Evolutionary conservation across 2,797 vertebrate genomes (phyloP), one percentile per base, ranked within the genome.

Genomic region (Xerus rutilus): DNA sequence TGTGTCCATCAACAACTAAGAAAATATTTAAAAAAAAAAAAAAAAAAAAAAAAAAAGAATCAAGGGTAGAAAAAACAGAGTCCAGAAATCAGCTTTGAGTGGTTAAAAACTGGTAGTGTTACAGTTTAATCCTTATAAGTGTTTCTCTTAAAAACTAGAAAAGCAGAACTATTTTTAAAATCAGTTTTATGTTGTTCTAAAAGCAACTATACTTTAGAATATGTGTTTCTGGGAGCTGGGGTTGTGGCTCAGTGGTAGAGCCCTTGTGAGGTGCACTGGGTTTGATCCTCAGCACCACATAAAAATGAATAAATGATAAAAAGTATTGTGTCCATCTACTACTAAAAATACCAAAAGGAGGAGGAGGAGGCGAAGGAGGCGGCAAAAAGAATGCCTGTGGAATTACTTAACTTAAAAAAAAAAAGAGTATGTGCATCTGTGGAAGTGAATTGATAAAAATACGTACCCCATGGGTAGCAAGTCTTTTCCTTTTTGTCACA

Each of bases 151-250:
- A 45, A 39, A 93, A 43, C 17, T 79, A 74, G 57, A 91, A 95
- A 87, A 95, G n/a, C 70, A 67, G 62, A 86, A 23, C 39, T 30
- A 70, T 86, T 93, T 89, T 64, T 8, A 57, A 49, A 47, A n/a
- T 72, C 47, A 21, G 12, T 67, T 94, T 91, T 89, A 85, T 62
- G 54, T 86, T 54, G 74, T 74, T 86, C 57, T 82, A 81, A 94
- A 94, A 86, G 39, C 59, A 65, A 28, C 43, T 64, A 10, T 64
- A 76, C 67, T 84, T 35, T 78, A 78, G 89, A 79, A 57, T 78
- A 70, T 74, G 5, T 76, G 21, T 92, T 89, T 13, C 62, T 89
- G 2, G 13, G 14, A 14, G 49, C 49, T 52, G 49, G 49, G 49
- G 49, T 52, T 52, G 13, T 52, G 49, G 49, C 11, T 49, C 49